Percentiles rank a stretch among this genome's conserved stretches.
phyloP scores from a whole-genome alignment of 2,113 vertebrate genomes.

The Percina caprodes region DNA sequence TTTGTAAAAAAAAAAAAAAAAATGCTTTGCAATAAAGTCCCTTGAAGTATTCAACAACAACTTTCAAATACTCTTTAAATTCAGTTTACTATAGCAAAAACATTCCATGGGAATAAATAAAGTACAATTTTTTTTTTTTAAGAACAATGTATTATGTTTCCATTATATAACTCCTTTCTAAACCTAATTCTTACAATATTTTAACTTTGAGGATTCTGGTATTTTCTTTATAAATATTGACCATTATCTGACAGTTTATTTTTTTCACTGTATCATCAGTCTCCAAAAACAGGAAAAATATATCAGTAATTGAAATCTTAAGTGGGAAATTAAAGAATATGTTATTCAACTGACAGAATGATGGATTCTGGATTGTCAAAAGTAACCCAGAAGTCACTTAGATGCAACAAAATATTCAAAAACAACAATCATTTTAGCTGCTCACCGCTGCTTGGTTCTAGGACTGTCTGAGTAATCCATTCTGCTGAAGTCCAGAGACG shows the following conservation, averaged over 20 bases:
- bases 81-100: neutral
- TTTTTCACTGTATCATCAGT: neutral
- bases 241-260: too few relatives aligned
- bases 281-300: neutral
- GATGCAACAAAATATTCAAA: neutral
- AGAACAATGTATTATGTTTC: neutral
- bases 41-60: neutral
- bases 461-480: constrained; percentile 51
- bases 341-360: neutral
- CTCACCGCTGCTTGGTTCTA: constrained; percentile 45
- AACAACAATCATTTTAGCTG: neutral
- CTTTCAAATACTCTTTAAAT: neutral
- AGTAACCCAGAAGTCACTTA: neutral
- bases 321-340: too few relatives aligned
- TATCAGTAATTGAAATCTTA: neutral
- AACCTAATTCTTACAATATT: neutral
- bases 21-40: neutral
- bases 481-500: neutral
- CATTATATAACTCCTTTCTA: neutral
- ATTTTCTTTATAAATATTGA: neutral
- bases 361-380: neutral
- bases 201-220: neutral
- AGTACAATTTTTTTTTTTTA: neutral
- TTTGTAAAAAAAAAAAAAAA: neutral
- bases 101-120: neutral